A percentile compares a stretch with the other conserved stretches of the same genome.
phyloP scores from a whole-genome alignment of 2,113 vertebrate genomes.

The Neofelis nebulosa region DNA sequence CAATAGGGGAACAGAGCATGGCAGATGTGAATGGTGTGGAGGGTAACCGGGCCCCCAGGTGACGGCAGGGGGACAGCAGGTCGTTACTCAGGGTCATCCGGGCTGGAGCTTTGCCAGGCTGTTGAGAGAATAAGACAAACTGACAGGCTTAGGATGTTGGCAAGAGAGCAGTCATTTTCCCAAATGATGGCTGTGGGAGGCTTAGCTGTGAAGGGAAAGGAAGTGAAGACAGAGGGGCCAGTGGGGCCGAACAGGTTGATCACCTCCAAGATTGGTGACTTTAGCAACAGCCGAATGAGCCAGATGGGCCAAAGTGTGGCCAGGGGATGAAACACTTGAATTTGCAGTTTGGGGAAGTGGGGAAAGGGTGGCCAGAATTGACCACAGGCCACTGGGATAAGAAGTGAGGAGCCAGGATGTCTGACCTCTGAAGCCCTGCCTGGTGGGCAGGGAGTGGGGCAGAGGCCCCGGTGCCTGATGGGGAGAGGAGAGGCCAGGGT shows the following conservation, averaged over 20 bases:
- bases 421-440: not conserved
- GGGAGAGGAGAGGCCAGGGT: not conserved
- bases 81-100: not conserved
- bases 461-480: not conserved
- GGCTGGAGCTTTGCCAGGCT: not conserved
- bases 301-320: not conserved
- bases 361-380: not conserved
- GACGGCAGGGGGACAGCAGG: not conserved
- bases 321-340: not conserved
- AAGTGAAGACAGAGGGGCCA: not conserved
- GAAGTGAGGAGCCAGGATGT: not conserved
- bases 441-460: not conserved
- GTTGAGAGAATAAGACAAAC: not conserved
- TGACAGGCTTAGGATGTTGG: not conserved
- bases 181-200: not conserved
- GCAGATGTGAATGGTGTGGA: rapidly evolving
- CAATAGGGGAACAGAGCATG: not conserved
- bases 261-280: not conserved
- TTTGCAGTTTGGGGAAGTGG: not conserved
- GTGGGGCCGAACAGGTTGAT: not conserved
- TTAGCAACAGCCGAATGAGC: not conserved
- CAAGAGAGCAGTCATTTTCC: not conserved
- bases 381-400: not conserved
- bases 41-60: not conserved
- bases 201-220: not conserved